Evolutionary conservation across 2,888 invertebrate genomes (phyloP), one percentile per base, ranked within the genome.

Genomic region (Adelphocoris suturalis): DNA sequence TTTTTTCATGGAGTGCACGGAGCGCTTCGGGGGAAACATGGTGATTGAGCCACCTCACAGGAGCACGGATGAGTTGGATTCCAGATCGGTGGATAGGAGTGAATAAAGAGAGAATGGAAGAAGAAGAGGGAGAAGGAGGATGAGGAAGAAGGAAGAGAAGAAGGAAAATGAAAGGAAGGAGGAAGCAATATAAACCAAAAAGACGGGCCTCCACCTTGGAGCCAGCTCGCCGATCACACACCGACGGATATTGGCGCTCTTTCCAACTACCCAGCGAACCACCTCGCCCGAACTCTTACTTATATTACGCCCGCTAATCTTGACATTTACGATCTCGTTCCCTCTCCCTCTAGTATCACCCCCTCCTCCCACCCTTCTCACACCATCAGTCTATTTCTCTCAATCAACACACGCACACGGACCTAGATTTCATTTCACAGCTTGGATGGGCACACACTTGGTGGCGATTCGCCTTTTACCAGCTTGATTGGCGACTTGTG

Each of bases 271-370:
- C 57, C n/a, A 12, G 19, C 61, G 16, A 19, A 16, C 61, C 68
- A 68, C 19, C 68, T 68, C 68, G 68, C 68, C 23, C 12, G 12
- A 68, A 68, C 68, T 68, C 68, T 68, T 68, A 68, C 68, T 68
- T 68, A 68, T 68, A 68, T 68, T 68, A 68, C 68, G 23, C 68
- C 68, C 68, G 68, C 68, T 68, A 68, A 68, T 68, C 68, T 68
- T 23, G 68, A 68, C 68, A 68, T 68, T 68, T 68, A 68, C 68
- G 68, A 68, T 68, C 27, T 23, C 68, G 2, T 37, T 19, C 68
- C 11, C 23, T 68, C 68, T 23, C 68, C 0, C 9, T 68, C 19
- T 23, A 0, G 7, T n/a, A 7, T 57, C 19, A 52, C 16, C 52
- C 2, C 12, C 52, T 11, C 52, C 12, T 11, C 52, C 52, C 5